Evolutionary conservation across 1,140 invertebrate genomes (phyloP).

Genomic region (Zaprionus taronus): DNA sequence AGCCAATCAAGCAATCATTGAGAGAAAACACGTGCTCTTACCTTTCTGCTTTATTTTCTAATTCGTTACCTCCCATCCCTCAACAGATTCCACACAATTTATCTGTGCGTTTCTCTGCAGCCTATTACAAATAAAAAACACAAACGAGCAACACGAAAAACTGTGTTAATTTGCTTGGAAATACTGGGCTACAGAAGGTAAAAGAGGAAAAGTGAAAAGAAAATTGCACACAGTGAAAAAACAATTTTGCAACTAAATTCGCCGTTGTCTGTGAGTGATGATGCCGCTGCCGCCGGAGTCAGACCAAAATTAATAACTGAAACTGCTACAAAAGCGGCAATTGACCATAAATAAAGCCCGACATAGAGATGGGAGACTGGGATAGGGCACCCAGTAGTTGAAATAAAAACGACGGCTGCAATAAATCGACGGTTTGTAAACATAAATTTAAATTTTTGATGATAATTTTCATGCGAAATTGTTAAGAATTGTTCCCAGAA

Average conservation of each 20-base stretch:
- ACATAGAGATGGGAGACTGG: not conserved
- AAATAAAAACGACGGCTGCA: conserved; percentile 20
- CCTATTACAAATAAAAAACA: not conserved
- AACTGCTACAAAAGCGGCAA: conserved; percentile 48
- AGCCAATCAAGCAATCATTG: not conserved
- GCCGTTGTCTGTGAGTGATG: conserved; percentile 11
- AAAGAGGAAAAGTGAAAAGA: conserved; percentile 4
- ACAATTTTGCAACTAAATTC: conserved; percentile 25
- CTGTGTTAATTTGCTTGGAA: conserved; percentile 21
- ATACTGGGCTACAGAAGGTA: not conserved
- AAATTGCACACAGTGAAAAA: conserved; percentile 35
- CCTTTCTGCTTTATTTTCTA: conserved; percentile 2
- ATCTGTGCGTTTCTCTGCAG: not conserved
- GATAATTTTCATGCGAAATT: conserved; percentile 52
- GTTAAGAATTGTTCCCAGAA: conserved; percentile 18
- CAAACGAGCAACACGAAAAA: conserved; percentile 17
- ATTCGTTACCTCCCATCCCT: not conserved
- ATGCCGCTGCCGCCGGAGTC: conserved; percentile 18
- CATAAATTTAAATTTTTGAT: conserved; percentile 83
- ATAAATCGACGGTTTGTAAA: conserved; percentile 71
- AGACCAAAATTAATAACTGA: conserved; percentile 67
- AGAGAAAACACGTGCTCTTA: conserved; percentile 24
- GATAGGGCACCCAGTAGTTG: not conserved
- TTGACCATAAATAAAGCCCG: conserved; percentile 65
- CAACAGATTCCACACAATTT: not conserved